These are phyloP conservation scores for Drosophila leontia DNA, from an alignment of 1,140 invertebrate species.

Conservation along the genomic window DNA sequence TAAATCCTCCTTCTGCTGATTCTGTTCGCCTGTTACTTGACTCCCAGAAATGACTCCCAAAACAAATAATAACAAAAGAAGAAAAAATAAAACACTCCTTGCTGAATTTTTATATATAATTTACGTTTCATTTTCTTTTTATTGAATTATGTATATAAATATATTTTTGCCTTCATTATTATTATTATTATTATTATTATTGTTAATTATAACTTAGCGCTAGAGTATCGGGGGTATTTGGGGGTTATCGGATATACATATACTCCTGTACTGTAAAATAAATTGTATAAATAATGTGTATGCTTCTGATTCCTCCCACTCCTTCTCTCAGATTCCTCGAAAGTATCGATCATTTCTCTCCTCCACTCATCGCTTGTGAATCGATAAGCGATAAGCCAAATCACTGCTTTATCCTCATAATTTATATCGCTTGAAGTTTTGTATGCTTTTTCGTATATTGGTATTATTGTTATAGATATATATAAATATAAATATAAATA, in stretches of 20 bases:
- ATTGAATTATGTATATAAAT: constrained; percentile 83
- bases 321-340: neutral
- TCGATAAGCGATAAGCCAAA: constrained; percentile 1
- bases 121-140: constrained; percentile 53
- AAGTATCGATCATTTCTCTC: neutral
- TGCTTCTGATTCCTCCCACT: constrained; percentile 48
- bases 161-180: constrained; percentile 72
- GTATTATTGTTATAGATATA: constrained; percentile 54
- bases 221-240: constrained; percentile 68
- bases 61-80: neutral
- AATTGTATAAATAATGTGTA: constrained; percentile 78
- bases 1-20: too few relatives aligned
- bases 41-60: neutral
- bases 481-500: constrained; percentile 52
- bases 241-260: constrained; percentile 66
- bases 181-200: constrained; percentile 58
- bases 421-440: constrained; percentile 36
- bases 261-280: constrained; percentile 74
- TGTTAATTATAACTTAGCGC: constrained; percentile 75
- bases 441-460: constrained; percentile 30
- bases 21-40: too few relatives aligned
- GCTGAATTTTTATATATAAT: constrained; percentile 10
- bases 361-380: neutral
- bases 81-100: neutral
- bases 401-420: constrained; percentile 18